Conservation (phyloP, 2,113 vertebrate genomes). For the Megalops atlanticus region DNA sequence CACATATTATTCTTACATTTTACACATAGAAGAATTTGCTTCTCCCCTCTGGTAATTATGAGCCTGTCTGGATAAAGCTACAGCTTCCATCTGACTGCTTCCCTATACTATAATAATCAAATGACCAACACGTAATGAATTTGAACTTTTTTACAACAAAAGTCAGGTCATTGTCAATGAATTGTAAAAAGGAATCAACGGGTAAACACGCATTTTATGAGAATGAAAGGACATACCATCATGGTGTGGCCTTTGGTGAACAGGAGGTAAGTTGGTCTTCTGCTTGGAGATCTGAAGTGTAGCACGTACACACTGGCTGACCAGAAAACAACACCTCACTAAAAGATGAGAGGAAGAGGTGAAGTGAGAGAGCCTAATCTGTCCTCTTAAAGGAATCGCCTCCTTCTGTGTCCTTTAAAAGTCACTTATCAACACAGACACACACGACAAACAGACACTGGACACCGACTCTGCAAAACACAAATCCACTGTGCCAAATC, state of each 20-base stretch:
- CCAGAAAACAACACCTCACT: background rate
- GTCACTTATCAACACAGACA: slow-evolving; percentile 11
- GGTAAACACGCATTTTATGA: background rate
- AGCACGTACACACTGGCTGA: background rate
- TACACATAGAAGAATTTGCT: too few relatives aligned
- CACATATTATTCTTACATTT: too few relatives aligned
- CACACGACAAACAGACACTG: background rate
- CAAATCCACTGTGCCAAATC: background rate
- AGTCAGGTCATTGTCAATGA: background rate
- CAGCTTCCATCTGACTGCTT: too few relatives aligned
- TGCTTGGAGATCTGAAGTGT: background rate
- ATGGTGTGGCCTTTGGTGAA: background rate
- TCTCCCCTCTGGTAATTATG: background rate
- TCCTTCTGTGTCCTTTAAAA: background rate
- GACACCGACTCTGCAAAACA: background rate
- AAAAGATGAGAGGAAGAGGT: background rate
- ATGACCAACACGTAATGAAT: background rate
- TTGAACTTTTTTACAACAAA: background rate
- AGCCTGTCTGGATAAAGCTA: too few relatives aligned
- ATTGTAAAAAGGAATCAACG: background rate
- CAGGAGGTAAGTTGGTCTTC: background rate
- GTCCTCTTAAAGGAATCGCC: background rate
- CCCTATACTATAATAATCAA: too few relatives aligned
- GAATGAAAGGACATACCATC: background rate
- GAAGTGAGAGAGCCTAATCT: background rate